Conservation (phyloP, 2,888 invertebrate genomes). For the Perdita meconis region DNA sequence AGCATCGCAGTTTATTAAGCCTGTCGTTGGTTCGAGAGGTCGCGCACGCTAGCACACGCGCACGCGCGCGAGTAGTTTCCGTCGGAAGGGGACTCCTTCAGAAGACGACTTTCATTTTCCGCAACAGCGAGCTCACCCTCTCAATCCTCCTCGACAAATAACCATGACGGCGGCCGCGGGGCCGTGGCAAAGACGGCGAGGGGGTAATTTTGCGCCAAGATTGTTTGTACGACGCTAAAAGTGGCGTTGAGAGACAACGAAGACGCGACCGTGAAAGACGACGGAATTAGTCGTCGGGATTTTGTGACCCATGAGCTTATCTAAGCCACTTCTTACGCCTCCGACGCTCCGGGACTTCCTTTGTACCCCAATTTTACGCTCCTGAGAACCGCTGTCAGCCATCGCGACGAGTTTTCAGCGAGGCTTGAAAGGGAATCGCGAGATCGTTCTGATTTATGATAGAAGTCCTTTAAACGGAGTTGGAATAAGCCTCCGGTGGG, state of each 20-base stretch:
- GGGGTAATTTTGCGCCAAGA: constrained; percentile 68
- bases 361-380: constrained; percentile 46
- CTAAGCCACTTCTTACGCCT: constrained; percentile 11
- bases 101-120: constrained; percentile 76
- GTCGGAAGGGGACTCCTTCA: constrained; percentile 33
- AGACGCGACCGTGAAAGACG: constrained; percentile 35
- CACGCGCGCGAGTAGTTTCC: constrained; percentile 10
- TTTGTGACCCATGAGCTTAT: constrained; percentile 48
- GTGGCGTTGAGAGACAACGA: constrained; percentile 54
- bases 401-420: background rate
- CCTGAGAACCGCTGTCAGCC: constrained; percentile 2
- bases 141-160: constrained; percentile 58
- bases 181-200: constrained; percentile 54
- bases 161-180: constrained; percentile 19
- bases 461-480: background rate
- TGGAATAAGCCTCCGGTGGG: background rate
- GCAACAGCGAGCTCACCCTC: constrained; percentile 69
- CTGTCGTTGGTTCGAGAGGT: constrained; percentile 61
- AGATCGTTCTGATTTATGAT: background rate
- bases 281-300: constrained; percentile 40
- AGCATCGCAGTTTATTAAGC: constrained; percentile 74
- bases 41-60: constrained; percentile 29
- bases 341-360: background rate
- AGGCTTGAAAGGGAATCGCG: background rate
- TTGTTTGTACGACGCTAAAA: constrained; percentile 69